Conservation (phyloP, 2,113 vertebrate species). For the Pleuronectes platessa region DNA sequence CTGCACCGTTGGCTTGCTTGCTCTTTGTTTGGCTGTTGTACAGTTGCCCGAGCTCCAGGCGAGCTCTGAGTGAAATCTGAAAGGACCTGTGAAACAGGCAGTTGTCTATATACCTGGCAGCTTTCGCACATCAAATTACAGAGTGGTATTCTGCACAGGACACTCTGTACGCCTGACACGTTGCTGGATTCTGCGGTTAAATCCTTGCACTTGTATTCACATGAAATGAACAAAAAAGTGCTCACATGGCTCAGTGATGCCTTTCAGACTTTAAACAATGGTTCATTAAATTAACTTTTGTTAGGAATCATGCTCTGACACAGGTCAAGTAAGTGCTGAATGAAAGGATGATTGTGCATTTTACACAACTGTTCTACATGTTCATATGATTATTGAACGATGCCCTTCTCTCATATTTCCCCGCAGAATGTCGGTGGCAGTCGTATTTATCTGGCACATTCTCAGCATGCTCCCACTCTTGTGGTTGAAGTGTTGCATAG, state of each 20-base stretch:
- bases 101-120: constrained; percentile 63
- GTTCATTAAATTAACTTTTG: constrained; percentile 57
- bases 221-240: constrained; percentile 14
- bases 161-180: constrained; percentile 39
- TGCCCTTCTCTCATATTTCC: constrained; percentile 68
- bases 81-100: constrained; percentile 67
- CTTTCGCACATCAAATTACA: constrained; percentile 56
- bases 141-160: constrained; percentile 52
- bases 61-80: constrained; percentile 67
- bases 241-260: constrained; percentile 26
- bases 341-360: constrained; percentile 70
- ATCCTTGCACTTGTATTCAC: constrained; percentile 29
- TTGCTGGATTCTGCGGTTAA: constrained; percentile 31
- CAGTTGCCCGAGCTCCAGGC: constrained; percentile 54
- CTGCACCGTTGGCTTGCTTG: constrained; percentile 54
- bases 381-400: constrained; percentile 52
- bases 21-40: constrained; percentile 53
- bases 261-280: constrained; percentile 54
- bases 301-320: constrained; percentile 40
- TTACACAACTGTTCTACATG: constrained; percentile 58
- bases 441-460: constrained; percentile 79
- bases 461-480: constrained; percentile 77
- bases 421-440: constrained; percentile 69
- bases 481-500: constrained; percentile 83
- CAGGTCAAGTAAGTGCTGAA: constrained; percentile 65